Evolutionary conservation across 2,888 invertebrate genomes (phyloP), one percentile per base, ranked within the genome.

Genomic region (Noctua janthina): DNA sequence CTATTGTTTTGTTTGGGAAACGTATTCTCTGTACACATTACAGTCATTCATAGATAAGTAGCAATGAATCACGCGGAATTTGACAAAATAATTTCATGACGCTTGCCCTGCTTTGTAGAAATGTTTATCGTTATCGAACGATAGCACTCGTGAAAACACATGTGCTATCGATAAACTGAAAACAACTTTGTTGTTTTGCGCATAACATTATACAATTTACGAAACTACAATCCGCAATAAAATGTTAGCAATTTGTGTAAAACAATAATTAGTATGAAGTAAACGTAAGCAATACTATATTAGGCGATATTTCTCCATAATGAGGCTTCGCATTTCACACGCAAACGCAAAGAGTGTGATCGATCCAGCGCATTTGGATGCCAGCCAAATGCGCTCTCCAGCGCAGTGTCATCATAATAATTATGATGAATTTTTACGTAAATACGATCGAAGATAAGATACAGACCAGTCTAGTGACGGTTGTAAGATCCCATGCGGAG

Each of bases 401-500:
- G 94, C 92, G 91, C 92, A 93, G 89, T 92, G 86, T 88, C 87
- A 81, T 75, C 79, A 77, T 70, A 43, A 43, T 43, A 43, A 46
- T 46, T 10, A 66, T 39, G 74, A 84, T 75, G 84, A 85, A 74
- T 84, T 88, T 85, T 83, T 82, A 87, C 77, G 86, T 88, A 83
- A 83, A 87, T 83, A 84, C 79, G 83, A 90, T 88, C 68, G 83
- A 88, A 89, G 88, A 82, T 89, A 82, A 89, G 85, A 93, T 96
- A 97, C 97, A 96, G 95, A 97, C 97, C 97, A 97, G 94, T 95
- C 96, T 96, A 83, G 96, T 92, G 89, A 97, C 96, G 89, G 96
- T 96, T 92, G 97, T 97, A 90, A 97, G 97, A 91, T 98, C 97
- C 97, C 97, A 97, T 84, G 97, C 97, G 86, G 97, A 97, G 84